Evolutionary conservation across 2,797 vertebrate species (phyloP).

Genomic region (Rousettus madagascariensis): DNA sequence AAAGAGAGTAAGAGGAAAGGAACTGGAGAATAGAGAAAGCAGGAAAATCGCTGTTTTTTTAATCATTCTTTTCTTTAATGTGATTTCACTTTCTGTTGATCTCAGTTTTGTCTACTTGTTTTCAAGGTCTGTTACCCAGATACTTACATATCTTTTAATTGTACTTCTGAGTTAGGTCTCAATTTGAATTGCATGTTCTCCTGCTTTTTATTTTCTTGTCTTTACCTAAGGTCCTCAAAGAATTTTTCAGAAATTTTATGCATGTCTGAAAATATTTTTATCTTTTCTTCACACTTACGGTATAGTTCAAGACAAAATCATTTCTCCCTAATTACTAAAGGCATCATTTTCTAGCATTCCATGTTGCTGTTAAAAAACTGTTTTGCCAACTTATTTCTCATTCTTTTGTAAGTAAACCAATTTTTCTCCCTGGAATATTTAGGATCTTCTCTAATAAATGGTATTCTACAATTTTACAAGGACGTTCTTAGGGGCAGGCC

Average conservation of each 20-base stretch:
- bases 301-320: not conserved
- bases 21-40: not conserved
- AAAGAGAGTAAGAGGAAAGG: not conserved
- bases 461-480: not conserved
- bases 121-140: not conserved
- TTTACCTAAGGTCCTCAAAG: not conserved
- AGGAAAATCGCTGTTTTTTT: not conserved
- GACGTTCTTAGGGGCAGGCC: not conserved
- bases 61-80: not conserved
- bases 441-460: not conserved
- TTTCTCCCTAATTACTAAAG: not conserved
- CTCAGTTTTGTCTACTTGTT: not conserved
- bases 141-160: not conserved
- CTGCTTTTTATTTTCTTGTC: not conserved
- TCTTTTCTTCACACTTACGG: not conserved
- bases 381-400: not conserved
- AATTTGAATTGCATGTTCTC: not conserved
- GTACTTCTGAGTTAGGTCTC: not conserved
- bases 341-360: not conserved
- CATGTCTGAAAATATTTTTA: not conserved
- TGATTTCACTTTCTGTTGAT: not conserved
- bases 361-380: not conserved
- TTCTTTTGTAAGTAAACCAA: not conserved
- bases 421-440: not conserved
- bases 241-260: not conserved